phyloP scores from a whole-genome alignment of 2,888 invertebrate species.

The Koerneria pararmatus region DNA sequence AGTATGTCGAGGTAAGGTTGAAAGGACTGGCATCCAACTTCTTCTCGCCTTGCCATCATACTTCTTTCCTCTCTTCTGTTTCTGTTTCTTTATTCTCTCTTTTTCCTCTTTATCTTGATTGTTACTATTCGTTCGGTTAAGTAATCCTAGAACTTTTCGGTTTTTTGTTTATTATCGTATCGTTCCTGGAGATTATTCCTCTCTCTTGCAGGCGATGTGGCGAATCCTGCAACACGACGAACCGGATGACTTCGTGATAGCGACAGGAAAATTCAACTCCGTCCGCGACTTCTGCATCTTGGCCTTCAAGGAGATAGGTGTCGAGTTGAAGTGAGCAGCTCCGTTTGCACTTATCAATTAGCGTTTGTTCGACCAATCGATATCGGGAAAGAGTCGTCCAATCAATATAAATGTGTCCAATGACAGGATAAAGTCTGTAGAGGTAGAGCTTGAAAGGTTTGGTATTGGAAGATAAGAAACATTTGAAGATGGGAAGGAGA shows the following conservation, averaged over 20 bases:
- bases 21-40: too few relatives aligned
- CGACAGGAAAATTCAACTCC: slow-evolving; percentile 88
- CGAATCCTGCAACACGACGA: slow-evolving; percentile 87
- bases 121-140: too few relatives aligned
- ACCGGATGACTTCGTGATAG: slow-evolving; percentile 94
- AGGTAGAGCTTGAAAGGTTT: too few relatives aligned
- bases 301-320: slow-evolving; percentile 79
- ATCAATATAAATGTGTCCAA: too few relatives aligned
- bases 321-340: slow-evolving; percentile 69
- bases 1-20: slow-evolving; percentile 61
- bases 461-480: neutral
- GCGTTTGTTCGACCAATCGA: too few relatives aligned
- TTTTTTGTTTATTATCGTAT: neutral
- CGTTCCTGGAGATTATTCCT: neutral
- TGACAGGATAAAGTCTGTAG: too few relatives aligned
- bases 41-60: too few relatives aligned
- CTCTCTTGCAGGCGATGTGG: slow-evolving; percentile 84
- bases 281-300: slow-evolving; percentile 92
- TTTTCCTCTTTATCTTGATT: too few relatives aligned
- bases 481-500: slow-evolving; percentile 76
- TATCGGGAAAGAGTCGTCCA: too few relatives aligned
- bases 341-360: slow-evolving; percentile 21
- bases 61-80: too few relatives aligned
- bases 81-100: too few relatives aligned
- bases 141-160: neutral